Evolutionary conservation across 2,113 vertebrate genomes (phyloP).

Genomic region (Hypanus sabinus): DNA sequence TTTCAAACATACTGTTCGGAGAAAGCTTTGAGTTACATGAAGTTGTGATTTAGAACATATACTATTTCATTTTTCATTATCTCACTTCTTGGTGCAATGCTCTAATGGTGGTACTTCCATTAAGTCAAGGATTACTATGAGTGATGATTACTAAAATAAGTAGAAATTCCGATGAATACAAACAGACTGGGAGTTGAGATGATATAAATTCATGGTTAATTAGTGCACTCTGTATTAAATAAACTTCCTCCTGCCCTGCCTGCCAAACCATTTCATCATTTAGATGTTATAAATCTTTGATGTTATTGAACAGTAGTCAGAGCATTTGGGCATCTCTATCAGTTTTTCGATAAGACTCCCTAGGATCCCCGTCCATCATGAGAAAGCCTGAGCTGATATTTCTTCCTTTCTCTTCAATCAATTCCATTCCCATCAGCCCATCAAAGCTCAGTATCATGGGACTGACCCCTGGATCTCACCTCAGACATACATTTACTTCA

Average conservation of each 20-base stretch:
- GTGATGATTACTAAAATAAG: not conserved
- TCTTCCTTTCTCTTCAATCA: slow-evolving; percentile 43
- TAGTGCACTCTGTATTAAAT: slow-evolving; percentile 44
- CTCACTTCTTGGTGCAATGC: not conserved
- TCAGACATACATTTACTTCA: not conserved
- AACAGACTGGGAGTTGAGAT: not conserved
- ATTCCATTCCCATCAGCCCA: slow-evolving; percentile 36
- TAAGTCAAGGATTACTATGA: not conserved
- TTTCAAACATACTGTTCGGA: not conserved
- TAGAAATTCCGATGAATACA: not conserved
- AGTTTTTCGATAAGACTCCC: slow-evolving; percentile 41
- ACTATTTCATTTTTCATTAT: not conserved
- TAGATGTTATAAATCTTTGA: slow-evolving; percentile 46
- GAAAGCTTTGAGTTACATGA: not conserved
- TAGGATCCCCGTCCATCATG: slow-evolving; percentile 46
- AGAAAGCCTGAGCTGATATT: slow-evolving; percentile 43
- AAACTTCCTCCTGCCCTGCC: slow-evolving; percentile 41
- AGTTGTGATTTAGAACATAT: not conserved
- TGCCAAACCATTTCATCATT: slow-evolving; percentile 40
- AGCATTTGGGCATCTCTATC: slow-evolving; percentile 50
- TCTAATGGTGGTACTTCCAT: not conserved
- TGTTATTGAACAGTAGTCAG: slow-evolving; percentile 48
- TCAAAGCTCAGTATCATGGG: not conserved
- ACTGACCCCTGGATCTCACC: not conserved
- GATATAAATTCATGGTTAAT: slow-evolving; percentile 38